These are phyloP conservation scores for Sylvia atricapilla DNA, from an alignment of 2,113 vertebrate species.

Conservation along the genomic window DNA sequence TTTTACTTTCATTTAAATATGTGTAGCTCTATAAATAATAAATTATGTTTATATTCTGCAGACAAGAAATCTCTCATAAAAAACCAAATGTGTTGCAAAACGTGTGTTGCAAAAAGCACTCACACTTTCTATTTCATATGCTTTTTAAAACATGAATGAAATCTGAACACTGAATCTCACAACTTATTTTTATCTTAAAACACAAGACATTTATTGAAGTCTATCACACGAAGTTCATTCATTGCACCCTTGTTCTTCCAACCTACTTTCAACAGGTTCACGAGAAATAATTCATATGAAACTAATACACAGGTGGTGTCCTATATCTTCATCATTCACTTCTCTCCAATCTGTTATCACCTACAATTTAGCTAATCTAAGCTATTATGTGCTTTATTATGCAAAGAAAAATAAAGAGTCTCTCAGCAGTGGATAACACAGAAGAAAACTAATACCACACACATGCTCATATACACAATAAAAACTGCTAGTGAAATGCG, in stretches of 20 bases:
- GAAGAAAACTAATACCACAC: constrained; percentile 78
- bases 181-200: constrained; percentile 41
- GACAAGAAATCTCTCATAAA: not conserved
- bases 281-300: constrained; percentile 89
- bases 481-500: constrained; percentile 55
- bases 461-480: constrained; percentile 57
- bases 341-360: constrained; percentile 87
- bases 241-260: constrained; percentile 48
- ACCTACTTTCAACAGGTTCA: constrained; percentile 72
- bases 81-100: too few species aligned
- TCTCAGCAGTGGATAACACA: constrained; percentile 66
- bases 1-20: not conserved
- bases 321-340: constrained; percentile 82
- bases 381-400: constrained; percentile 84
- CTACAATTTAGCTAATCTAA: constrained; percentile 86
- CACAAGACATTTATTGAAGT: constrained; percentile 35
- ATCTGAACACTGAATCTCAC: not conserved
- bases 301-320: constrained; percentile 84
- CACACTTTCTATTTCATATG: not conserved
- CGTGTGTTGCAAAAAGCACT: not conserved
- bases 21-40: not conserved
- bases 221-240: constrained; percentile 59
- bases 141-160: constrained; percentile 5
- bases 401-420: constrained; percentile 79
- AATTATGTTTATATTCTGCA: not conserved